Percentiles rank a stretch among this genome's conserved stretches.
phyloP scores from a whole-genome alignment of 2,113 vertebrate species.

The Peromyscus polionotus region DNA sequence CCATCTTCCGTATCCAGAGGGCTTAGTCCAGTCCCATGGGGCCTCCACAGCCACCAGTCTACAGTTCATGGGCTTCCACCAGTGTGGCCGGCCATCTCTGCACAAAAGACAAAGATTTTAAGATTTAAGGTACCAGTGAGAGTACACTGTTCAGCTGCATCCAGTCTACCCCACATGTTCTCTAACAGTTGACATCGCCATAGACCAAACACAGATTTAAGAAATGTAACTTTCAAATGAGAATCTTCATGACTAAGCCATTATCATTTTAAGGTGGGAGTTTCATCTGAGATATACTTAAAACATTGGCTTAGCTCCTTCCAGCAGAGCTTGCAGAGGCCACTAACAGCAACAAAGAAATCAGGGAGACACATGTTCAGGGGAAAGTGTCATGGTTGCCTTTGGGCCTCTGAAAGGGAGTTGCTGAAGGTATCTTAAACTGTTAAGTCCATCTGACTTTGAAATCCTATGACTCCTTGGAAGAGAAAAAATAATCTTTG shows the following conservation, averaged over 20 bases:
- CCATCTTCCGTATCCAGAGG: no score
- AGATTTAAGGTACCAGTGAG: background rate
- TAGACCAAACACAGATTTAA: background rate
- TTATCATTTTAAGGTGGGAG: background rate
- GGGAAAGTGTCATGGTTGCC: background rate
- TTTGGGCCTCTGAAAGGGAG: background rate
- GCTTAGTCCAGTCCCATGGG: no score
- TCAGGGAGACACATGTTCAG: background rate
- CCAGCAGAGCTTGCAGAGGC: background rate
- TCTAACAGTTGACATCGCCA: background rate
- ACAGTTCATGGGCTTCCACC: no score
- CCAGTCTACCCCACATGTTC: background rate
- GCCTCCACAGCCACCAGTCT: no score
- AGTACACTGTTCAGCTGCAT: background rate
- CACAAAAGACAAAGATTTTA: background rate
- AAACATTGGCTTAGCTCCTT: background rate
- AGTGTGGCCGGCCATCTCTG: no score
- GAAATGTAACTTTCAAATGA: slow-evolving; percentile 10
- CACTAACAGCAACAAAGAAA: background rate
- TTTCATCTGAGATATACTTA: background rate
- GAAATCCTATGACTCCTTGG: background rate
- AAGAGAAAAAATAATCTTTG: slow-evolving; percentile 36
- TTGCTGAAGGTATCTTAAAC: background rate
- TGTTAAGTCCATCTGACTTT: background rate
- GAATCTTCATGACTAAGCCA: background rate